Evolutionary conservation across 2,888 invertebrate species (phyloP).

Genomic region (Philaethria dido): DNA sequence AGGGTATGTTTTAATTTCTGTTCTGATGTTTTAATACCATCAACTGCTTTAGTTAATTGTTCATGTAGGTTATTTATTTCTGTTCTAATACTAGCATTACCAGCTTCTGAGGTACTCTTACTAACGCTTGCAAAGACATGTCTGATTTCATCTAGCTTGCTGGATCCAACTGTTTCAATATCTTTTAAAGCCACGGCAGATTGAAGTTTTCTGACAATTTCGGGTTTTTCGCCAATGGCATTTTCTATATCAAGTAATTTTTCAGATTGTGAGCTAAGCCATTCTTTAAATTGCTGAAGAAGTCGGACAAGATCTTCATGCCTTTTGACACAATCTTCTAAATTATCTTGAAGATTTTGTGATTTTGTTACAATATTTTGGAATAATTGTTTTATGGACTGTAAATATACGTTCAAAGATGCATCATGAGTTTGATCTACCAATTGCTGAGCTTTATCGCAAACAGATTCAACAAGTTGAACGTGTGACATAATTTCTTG

Average conservation of each 20-base stretch:
- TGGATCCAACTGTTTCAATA: conserved; percentile 86
- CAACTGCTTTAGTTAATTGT: conserved; percentile 86
- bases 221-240: conserved; percentile 92
- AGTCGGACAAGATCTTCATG: conserved; percentile 91
- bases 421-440: conserved; percentile 96
- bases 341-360: conserved; percentile 91
- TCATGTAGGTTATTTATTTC: conserved; percentile 89
- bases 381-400: conserved; percentile 94
- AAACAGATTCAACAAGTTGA: conserved; percentile 93
- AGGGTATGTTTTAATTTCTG: conserved; percentile 89
- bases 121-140: conserved; percentile 86
- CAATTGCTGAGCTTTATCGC: conserved; percentile 95
- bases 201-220: conserved; percentile 89
- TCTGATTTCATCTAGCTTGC: conserved; percentile 87
- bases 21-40: conserved; percentile 87
- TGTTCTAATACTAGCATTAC: conserved; percentile 88
- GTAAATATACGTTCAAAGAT: conserved; percentile 92
- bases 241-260: conserved; percentile 92
- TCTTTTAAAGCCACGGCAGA: conserved; percentile 86
- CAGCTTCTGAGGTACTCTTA: conserved; percentile 92
- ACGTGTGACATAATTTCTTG: conserved; percentile 97
- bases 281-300: conserved; percentile 90
- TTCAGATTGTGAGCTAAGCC: conserved; percentile 91
- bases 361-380: conserved; percentile 94
- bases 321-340: conserved; percentile 93